These are phyloP conservation scores for Mesopsocus fuscifrons DNA, from an alignment of 2,888 invertebrate species.

Conservation along the genomic window DNA sequence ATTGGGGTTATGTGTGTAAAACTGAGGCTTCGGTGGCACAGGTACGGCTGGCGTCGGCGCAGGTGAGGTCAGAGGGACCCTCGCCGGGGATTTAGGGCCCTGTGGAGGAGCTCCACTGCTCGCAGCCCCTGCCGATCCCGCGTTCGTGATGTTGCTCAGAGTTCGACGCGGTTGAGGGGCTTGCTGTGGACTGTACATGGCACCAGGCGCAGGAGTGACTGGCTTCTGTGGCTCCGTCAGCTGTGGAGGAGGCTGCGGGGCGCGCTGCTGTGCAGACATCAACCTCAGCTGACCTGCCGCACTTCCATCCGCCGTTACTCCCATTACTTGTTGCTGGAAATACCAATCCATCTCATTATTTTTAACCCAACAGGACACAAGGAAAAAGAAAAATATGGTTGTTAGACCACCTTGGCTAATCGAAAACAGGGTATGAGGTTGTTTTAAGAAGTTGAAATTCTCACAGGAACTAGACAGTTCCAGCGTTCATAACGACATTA, in stretches of 20 bases:
- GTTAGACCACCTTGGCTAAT: too few relatives aligned
- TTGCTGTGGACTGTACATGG: not conserved
- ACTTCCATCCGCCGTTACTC: slow-evolving; percentile 24
- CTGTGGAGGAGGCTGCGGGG: slow-evolving; percentile 30
- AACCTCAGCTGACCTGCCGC: slow-evolving; percentile 36
- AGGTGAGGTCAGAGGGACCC: slow-evolving; percentile 15
- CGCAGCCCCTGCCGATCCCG: slow-evolving; percentile 19
- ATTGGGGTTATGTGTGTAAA: slow-evolving; percentile 86
- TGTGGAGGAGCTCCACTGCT: slow-evolving; percentile 16
- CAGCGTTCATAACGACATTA: too few relatives aligned
- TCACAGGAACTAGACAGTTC: not conserved
- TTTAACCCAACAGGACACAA: not conserved
- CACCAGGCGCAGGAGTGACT: not conserved
- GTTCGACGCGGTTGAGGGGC: slow-evolving; percentile 24
- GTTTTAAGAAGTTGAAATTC: not conserved
- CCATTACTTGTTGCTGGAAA: not conserved
- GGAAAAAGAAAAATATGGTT: too few relatives aligned
- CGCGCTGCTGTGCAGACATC: slow-evolving; percentile 70
- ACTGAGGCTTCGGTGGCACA: slow-evolving; percentile 44
- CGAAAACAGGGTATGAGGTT: too few relatives aligned
- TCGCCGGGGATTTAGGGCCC: slow-evolving; percentile 20
- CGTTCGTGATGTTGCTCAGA: slow-evolving; percentile 33
- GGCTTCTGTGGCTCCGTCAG: slow-evolving; percentile 14
- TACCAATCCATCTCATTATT: not conserved
- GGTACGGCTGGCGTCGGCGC: slow-evolving; percentile 13